Base-by-base conservation (phyloP, 2,797 vertebrate species). In the Rhincodon typus region DNA sequence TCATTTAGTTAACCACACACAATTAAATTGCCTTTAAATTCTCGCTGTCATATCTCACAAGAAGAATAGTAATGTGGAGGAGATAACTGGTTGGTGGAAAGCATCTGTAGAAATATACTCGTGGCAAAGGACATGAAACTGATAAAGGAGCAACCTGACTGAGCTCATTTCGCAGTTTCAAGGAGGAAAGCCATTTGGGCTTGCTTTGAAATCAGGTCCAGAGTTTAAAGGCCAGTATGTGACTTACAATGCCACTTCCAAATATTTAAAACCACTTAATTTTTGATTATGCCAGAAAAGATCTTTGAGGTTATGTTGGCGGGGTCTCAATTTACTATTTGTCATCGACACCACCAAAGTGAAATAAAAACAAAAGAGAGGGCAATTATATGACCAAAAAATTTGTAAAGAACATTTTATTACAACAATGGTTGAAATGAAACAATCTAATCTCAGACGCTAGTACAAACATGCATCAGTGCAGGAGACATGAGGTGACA, bases 321-420 rank as follows among this genome's bases (percentile, higher is more conserved):
- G 30, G 67, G 42, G 67, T 72, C 67, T 46, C 70, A 42, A 30
- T 46, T 30, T 72, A 46, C 10, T 15, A 30, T 72, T 38, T 70
- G 67, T 25, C 69, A 69, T 5, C 46, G 69, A 30, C 27, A 72
- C 66, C 42, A 70, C 23, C 67, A 72, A 74, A 70, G 30, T 70
- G 46, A 42, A 94, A 94, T 46, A 25, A 69, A 93, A 87, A 94
- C 66, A 67, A 67, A 69, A 94, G 66, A 94, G 67, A 94, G 93
- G 67, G 93, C 67, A 42, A 94, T 72, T 72, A 72, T 69, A 94
- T 94, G 69, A 94, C 12, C 93, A 72, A 34, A 94, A 57, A 94
- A 94, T 94, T 94, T 94, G 93, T 94, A 72, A 72, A 94, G 42
- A 94, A 72, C 67, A 50, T 94, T 94, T 94, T 94, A 94, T 72